Percentiles rank a stretch among this genome's conserved stretches.
phyloP scores from a whole-genome alignment of 2,113 vertebrate species.

The Antechinus flavipes region DNA sequence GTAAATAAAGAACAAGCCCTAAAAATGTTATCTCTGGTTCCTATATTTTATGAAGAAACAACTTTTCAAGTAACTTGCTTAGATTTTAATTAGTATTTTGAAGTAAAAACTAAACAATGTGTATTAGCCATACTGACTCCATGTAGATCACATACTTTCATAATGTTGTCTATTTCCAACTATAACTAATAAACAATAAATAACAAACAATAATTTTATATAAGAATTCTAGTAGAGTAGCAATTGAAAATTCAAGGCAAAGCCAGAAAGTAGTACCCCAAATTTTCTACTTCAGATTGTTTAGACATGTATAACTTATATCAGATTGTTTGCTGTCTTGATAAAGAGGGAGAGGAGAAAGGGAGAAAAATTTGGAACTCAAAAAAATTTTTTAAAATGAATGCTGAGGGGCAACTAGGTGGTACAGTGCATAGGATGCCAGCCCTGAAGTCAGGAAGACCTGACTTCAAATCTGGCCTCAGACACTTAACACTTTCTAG shows the following conservation, averaged over 20 bases:
- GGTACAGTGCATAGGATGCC: too few relatives aligned
- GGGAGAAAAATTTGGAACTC: too few relatives aligned
- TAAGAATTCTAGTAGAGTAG: background rate
- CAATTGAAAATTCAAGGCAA: slow-evolving; percentile 39
- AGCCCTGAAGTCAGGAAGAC: too few relatives aligned
- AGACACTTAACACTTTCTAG: too few relatives aligned
- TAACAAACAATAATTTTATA: slow-evolving; percentile 1
- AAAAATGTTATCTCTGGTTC: background rate
- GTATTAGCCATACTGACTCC: background rate
- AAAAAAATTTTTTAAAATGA: too few relatives aligned
- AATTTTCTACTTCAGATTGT: background rate
- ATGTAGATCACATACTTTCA: slow-evolving; percentile 46
- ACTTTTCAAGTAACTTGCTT: background rate
- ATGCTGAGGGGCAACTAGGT: too few relatives aligned
- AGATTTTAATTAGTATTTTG: background rate
- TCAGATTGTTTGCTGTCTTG: too few relatives aligned
- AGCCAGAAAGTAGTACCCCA: slow-evolving; percentile 15
- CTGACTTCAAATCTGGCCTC: too few relatives aligned
- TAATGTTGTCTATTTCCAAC: slow-evolving; percentile 33
- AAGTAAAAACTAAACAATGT: background rate
- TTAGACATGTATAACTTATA: background rate
- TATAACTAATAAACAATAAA: slow-evolving; percentile 17
- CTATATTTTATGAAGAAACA: background rate
- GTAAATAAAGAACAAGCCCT: background rate
- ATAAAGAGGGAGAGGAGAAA: too few relatives aligned